These are phyloP conservation scores for Arothron firmamentum DNA, from an alignment of 2,113 vertebrate species.

Conservation along the genomic window DNA sequence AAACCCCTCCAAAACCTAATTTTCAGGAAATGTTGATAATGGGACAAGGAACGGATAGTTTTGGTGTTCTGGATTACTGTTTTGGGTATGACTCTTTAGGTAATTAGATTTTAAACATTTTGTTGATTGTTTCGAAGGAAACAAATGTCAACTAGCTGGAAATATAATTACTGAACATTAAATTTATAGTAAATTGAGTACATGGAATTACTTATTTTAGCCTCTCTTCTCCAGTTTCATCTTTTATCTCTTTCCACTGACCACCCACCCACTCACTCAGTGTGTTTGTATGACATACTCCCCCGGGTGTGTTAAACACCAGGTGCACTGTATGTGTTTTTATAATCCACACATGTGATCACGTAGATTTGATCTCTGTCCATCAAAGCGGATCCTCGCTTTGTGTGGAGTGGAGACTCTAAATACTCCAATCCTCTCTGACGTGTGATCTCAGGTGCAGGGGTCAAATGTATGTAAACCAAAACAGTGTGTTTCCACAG, in stretches of 20 bases:
- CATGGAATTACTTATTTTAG: no score
- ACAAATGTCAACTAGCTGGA: no score
- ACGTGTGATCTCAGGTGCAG: constrained; percentile 44
- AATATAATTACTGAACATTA: no score
- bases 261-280: constrained; percentile 9
- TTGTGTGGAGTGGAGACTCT: constrained; percentile 40
- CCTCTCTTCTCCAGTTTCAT: not conserved
- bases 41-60: no score
- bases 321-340: constrained; percentile 33
- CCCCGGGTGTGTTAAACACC: constrained; percentile 3
- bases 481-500: constrained; percentile 41
- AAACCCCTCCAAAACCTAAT: no score
- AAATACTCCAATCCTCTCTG: constrained; percentile 24
- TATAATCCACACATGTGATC: constrained; percentile 24
- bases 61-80: no score
- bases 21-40: no score
- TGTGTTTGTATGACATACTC: not conserved
- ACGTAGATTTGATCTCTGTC: constrained; percentile 19
- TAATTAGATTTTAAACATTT: no score
- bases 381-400: constrained; percentile 33
- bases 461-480: constrained; percentile 52
- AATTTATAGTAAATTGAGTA: no score
- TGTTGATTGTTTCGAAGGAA: no score
- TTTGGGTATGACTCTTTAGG: no score
- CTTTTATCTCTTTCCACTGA: not conserved